phyloP scores from a whole-genome alignment of 2,113 vertebrate genomes.

The Prunella himalayana region DNA sequence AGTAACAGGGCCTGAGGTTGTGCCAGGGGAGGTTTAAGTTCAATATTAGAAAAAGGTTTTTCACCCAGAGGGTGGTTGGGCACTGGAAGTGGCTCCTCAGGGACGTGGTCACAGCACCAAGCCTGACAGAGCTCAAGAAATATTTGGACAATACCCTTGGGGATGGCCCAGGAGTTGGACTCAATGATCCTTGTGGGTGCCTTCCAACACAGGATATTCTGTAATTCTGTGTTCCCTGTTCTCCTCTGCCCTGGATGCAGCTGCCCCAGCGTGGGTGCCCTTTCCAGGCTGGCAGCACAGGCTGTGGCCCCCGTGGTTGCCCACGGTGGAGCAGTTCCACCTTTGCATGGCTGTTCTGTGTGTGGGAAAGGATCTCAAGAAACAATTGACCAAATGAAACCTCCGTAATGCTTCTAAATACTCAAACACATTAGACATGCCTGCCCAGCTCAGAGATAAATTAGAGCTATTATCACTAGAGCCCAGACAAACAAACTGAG shows the following conservation, averaged over 20 bases:
- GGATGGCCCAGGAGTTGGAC: neutral
- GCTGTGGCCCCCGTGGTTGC: rapidly evolving
- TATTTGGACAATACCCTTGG: neutral
- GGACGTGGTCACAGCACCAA: neutral
- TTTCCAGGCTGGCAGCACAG: neutral
- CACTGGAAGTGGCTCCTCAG: neutral
- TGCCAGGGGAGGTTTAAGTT: neutral
- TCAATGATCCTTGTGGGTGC: neutral
- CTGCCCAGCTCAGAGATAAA: constrained; percentile 67
- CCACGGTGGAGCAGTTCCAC: rapidly evolving
- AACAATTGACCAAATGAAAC: constrained; percentile 69
- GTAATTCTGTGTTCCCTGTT: neutral
- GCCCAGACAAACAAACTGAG: constrained; percentile 62
- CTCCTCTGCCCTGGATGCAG: neutral
- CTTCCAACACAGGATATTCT: neutral
- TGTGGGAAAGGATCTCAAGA: constrained; percentile 61
- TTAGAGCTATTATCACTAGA: constrained; percentile 69
- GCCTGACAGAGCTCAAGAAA: neutral
- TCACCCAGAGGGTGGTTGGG: neutral
- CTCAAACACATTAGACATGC: constrained; percentile 67
- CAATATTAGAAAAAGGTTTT: neutral
- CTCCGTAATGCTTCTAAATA: constrained; percentile 63
- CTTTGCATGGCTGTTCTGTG: neutral
- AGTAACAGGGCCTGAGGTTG: neutral
- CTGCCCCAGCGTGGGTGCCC: rapidly evolving